Evolutionary conservation across 2,797 vertebrate species (phyloP).

Genomic region (Falco columbarius): DNA sequence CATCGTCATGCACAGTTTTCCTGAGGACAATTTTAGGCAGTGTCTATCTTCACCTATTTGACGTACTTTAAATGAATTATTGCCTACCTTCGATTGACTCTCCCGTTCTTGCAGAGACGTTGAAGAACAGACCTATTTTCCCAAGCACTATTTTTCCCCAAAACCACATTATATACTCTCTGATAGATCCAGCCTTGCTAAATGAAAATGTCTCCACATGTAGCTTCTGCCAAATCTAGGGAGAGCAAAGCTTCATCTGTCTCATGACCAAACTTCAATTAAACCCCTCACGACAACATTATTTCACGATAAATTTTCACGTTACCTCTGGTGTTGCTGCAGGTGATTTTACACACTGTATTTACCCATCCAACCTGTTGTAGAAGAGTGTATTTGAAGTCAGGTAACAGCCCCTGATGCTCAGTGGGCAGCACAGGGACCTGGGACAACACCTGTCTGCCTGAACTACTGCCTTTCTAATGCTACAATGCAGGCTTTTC

Average conservation of each 20-base stretch:
- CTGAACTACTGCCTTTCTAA: neutral
- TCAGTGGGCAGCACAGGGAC: neutral
- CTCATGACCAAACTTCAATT: neutral
- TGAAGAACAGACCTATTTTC: neutral
- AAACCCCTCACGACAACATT: neutral
- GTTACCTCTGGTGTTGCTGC: accelerated
- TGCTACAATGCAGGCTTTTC: neutral
- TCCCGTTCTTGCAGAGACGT: neutral
- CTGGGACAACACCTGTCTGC: neutral
- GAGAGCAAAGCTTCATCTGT: neutral
- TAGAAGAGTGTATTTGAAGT: neutral
- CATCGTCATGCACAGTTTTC: neutral
- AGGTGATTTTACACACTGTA: neutral
- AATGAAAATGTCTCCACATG: neutral
- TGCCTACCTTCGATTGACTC: neutral
- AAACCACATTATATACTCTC: neutral
- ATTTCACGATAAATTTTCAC: neutral
- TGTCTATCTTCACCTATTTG: neutral
- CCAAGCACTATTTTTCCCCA: neutral
- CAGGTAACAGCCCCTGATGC: neutral
- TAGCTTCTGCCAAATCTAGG: neutral
- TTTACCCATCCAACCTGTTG: neutral
- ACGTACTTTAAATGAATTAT: neutral
- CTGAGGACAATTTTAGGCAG: neutral
- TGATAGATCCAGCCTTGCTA: neutral